These are phyloP conservation scores for Xenentodon cancila DNA, from an alignment of 2,797 vertebrate genomes.

Conservation along the genomic window DNA sequence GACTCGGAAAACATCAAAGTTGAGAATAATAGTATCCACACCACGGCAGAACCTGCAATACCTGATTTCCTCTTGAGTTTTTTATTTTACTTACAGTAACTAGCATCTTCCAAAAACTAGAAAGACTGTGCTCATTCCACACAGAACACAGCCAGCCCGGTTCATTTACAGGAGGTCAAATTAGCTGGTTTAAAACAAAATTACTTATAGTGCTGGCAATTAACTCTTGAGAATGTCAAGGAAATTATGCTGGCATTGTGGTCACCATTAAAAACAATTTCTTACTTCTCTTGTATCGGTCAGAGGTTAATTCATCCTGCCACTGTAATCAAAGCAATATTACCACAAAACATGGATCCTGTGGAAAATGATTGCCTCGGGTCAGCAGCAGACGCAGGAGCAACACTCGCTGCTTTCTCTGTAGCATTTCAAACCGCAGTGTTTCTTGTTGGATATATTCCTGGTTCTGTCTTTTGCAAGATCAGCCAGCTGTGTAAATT, in stretches of 20 bases:
- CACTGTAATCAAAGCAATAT: neutral
- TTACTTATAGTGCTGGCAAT: neutral
- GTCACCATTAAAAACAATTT: too few relatives aligned
- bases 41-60: slow-evolving; percentile 40
- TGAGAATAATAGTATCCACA: slow-evolving; percentile 61
- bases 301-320: neutral
- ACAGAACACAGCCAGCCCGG: neutral
- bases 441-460: slow-evolving; percentile 46
- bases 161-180: neutral
- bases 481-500: slow-evolving; percentile 50
- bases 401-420: slow-evolving; percentile 17
- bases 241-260: neutral
- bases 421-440: slow-evolving; percentile 16
- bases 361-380: neutral
- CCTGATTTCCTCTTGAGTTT: slow-evolving; percentile 25
- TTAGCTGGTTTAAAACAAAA: neutral
- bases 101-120: too few relatives aligned
- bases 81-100: slow-evolving; percentile 14
- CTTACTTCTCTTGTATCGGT: neutral
- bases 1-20: slow-evolving; percentile 51
- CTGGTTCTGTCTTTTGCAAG: slow-evolving; percentile 38
- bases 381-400: slow-evolving; percentile 28
- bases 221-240: too few relatives aligned
- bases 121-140: too few relatives aligned
- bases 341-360: neutral